Base-by-base conservation (phyloP, 1,140 invertebrate species). In the Subanguina moxae region DNA sequence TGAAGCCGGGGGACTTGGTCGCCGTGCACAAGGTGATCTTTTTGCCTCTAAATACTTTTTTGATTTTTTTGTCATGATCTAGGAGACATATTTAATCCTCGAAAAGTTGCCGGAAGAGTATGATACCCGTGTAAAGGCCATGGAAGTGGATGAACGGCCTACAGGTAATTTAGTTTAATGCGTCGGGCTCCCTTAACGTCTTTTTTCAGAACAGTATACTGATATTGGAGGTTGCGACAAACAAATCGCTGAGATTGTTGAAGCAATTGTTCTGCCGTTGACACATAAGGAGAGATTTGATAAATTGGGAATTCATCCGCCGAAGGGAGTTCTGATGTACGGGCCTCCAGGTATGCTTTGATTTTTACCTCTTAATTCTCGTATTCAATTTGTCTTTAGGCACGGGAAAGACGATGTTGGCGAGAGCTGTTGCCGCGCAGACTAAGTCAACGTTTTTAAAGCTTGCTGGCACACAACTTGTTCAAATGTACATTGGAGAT, bases 401-500 rank as follows among this genome's bases (percentile, higher is more conserved):
- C 57, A 86, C 86, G 71, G 89, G 89, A 9, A 98, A 98, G 85
- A 98, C 95, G 0, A 83, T 98, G 57, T 85, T 98, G 76, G 95
- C 95, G 13, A 86, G 95, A 83, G 95, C 95, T 15, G 97, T 95
- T 85, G 95, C 95, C 68, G 94, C 94, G 7, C 94, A 97, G 85
- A 97, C 94, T 28, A 97, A 97, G 84, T 97, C 94, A 0, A 97
- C 94, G 5, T 98, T 97, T 85, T 86, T 98, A 42, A 89, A 89
- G 76, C 80, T 98, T 11, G 94, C 94, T 76, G 95, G 65, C 17
- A 94, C 95, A 17, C 94, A 98, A 82, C 84, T 98, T 15, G 95
- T 98, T n/a, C 95, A 98, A 83, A 98, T 97, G 94, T 97, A 97
- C 82, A 89, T 89, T 78, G 94, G 95, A 84, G 94, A 98, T 84